phyloP scores from a whole-genome alignment of 2,888 invertebrate species.

The Ditylenchus weischeri region DNA sequence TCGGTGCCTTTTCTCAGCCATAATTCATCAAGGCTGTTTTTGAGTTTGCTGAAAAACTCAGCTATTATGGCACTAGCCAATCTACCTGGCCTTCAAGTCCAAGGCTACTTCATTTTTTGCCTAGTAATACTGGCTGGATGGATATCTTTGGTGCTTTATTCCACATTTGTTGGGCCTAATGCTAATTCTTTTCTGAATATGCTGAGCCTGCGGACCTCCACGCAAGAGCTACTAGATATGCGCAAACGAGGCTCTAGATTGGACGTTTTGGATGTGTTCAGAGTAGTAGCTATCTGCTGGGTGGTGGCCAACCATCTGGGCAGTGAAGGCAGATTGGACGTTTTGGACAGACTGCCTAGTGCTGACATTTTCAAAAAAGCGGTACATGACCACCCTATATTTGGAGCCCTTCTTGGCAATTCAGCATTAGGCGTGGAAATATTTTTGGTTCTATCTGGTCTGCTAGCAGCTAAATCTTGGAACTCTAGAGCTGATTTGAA shows the following conservation, averaged over 20 bases:
- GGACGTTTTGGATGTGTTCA: slow-evolving; percentile 39
- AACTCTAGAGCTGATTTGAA: slow-evolving; percentile 34
- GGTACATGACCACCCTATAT: slow-evolving; percentile 51
- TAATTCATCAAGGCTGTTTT: no score
- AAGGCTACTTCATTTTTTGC: no score
- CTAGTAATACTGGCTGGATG: no score
- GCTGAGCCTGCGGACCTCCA: neutral
- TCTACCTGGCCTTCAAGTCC: no score
- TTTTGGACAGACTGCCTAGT: slow-evolving; percentile 47
- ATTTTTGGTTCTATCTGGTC: slow-evolving; percentile 53
- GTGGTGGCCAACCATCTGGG: slow-evolving; percentile 53
- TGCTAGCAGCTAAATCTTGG: slow-evolving; percentile 54
- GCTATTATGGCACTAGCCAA: no score
- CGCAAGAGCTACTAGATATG: slow-evolving; percentile 15
- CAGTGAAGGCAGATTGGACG: slow-evolving; percentile 53
- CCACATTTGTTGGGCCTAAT: no score
- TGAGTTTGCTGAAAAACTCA: no score
- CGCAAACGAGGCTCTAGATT: slow-evolving; percentile 23
- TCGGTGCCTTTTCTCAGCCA: no score
- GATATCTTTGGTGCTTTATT: no score
- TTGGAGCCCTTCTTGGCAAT: slow-evolving; percentile 56
- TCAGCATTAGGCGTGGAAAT: slow-evolving; percentile 56
- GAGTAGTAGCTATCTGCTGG: slow-evolving; percentile 47
- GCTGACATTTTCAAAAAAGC: slow-evolving; percentile 49
- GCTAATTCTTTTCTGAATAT: neutral